Evolutionary conservation across 2,113 vertebrate genomes (phyloP).

Genomic region (Tetrax tetrax): DNA sequence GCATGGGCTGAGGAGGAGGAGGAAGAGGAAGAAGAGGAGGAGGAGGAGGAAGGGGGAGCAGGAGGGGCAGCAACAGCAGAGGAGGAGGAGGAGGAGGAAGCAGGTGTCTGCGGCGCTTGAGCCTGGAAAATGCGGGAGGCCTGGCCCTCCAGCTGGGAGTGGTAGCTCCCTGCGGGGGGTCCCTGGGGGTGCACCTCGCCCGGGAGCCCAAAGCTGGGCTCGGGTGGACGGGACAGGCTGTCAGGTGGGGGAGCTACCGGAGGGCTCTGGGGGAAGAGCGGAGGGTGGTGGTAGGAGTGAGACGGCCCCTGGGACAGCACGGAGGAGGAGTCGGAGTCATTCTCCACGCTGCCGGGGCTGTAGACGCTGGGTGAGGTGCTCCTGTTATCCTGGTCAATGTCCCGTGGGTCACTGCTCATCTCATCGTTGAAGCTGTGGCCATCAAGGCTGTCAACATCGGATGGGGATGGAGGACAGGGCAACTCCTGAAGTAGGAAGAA

Average conservation of each 20-base stretch:
- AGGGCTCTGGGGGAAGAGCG: constrained; percentile 80
- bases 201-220: constrained; percentile 65
- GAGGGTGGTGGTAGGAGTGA: constrained; percentile 76
- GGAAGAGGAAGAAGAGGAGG: constrained; percentile 51
- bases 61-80: constrained; percentile 58
- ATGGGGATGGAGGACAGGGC: constrained; percentile 79
- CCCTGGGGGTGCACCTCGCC: constrained; percentile 68
- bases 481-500: constrained; percentile 65
- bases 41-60: constrained; percentile 60
- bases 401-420: constrained; percentile 92
- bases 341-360: constrained; percentile 93
- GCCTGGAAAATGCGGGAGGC: constrained; percentile 76
- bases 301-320: constrained; percentile 78
- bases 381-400: constrained; percentile 99
- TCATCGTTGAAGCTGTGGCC: constrained; percentile 94
- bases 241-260: constrained; percentile 69
- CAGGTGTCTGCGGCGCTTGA: constrained; percentile 69
- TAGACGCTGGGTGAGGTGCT: constrained; percentile 97
- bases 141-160: constrained; percentile 76
- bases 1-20: constrained; percentile 53
- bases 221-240: constrained; percentile 71
- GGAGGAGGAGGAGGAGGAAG: constrained; percentile 73
- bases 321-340: constrained; percentile 90
- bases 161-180: constrained; percentile 64
- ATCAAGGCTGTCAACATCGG: constrained; percentile 86